These are phyloP conservation scores for Bolborhynchus lineola DNA, from an alignment of 2,113 vertebrate genomes.

Conservation along the genomic window DNA sequence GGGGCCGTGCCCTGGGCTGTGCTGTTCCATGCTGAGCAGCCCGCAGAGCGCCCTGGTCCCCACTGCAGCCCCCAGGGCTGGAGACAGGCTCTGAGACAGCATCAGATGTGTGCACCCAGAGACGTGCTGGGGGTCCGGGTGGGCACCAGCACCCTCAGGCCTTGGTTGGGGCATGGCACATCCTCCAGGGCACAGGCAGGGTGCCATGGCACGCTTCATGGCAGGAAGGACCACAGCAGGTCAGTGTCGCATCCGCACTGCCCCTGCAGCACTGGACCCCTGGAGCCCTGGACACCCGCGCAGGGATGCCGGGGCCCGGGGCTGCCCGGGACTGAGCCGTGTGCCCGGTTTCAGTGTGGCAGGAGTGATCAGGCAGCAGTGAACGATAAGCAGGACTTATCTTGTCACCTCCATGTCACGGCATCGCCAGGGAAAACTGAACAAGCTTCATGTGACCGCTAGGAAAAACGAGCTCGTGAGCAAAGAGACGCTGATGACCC, in stretches of 20 bases:
- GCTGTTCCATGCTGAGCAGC: background rate
- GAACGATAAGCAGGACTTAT: background rate
- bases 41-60: background rate
- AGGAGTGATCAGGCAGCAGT: rapidly evolving
- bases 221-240: background rate
- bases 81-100: rapidly evolving
- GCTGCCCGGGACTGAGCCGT: background rate
- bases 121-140: rapidly evolving
- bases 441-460: background rate
- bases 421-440: background rate
- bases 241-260: rapidly evolving
- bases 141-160: rapidly evolving
- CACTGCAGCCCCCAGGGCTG: background rate
- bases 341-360: rapidly evolving
- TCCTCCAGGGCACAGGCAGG: background rate
- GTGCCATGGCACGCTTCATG: too few relatives aligned
- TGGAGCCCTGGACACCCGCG: background rate
- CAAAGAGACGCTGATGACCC: background rate
- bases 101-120: rapidly evolving
- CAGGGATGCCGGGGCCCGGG: background rate
- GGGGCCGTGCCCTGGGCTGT: background rate
- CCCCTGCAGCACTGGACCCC: rapidly evolving
- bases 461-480: too few relatives aligned
- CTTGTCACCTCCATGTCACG: rapidly evolving
- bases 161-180: rapidly evolving